A percentile compares a stretch with the other conserved stretches of the same genome.
Conservation (phyloP, 2,113 vertebrate genomes). For the Chascanopsetta lugubris region DNA sequence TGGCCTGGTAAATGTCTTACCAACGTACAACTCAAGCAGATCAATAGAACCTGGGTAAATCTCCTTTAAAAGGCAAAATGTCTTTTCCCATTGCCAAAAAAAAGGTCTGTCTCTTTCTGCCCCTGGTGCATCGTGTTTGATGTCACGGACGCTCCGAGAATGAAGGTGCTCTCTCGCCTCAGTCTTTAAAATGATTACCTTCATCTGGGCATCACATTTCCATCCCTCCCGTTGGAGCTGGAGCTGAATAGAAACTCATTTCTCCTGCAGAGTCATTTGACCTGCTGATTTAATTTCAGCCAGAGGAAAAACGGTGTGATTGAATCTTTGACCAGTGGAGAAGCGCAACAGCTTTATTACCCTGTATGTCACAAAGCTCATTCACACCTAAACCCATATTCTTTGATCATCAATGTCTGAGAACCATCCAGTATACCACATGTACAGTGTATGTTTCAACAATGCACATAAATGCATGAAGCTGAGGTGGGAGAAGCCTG, state of each 20-base stretch:
- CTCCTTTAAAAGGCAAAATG: no score
- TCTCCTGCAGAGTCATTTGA: no score
- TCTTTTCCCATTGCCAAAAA: no score
- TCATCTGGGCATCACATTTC: no score
- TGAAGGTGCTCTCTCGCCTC: neutral
- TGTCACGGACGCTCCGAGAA: neutral
- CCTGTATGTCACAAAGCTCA: neutral
- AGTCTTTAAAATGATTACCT: no score
- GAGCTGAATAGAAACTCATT: no score
- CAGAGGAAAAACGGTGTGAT: neutral
- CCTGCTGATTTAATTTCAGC: neutral
- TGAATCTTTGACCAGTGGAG: neutral
- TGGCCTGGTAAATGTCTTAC: no score
- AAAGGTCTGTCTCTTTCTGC: no score
- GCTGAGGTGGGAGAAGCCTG: neutral
- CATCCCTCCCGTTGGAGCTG: no score
- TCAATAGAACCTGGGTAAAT: no score
- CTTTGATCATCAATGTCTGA: neutral
- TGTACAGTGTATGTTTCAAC: conserved; percentile 8
- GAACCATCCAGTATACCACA: neutral
- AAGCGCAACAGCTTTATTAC: neutral
- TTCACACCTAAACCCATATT: neutral
- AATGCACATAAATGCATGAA: conserved; percentile 46
- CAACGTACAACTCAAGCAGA: no score
- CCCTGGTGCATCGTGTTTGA: no score